phyloP scores from a whole-genome alignment of 2,113 vertebrate species.

The Acrocephalus arundinaceus region DNA sequence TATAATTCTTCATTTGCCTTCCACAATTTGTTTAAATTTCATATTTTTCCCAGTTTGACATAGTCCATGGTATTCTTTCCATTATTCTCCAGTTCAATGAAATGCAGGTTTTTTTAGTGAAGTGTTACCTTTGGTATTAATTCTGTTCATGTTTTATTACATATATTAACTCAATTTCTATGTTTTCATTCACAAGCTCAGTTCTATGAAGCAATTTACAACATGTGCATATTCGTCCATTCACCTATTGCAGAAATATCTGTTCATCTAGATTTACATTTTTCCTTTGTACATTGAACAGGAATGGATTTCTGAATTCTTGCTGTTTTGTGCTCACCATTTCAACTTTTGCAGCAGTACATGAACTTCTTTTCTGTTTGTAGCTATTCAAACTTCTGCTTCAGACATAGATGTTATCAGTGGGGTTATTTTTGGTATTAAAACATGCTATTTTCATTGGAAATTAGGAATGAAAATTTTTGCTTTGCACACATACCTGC shows the following conservation, averaged over 20 bases:
- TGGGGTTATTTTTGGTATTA: not conserved
- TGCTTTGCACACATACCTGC: not conserved
- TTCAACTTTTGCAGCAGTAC: not conserved
- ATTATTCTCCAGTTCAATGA: not conserved
- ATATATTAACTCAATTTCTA: not conserved
- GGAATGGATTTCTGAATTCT: not conserved
- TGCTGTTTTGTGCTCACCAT: not conserved
- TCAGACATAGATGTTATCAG: not conserved
- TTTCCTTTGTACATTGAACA: not conserved
- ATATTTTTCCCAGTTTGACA: not conserved
- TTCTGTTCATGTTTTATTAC: not conserved
- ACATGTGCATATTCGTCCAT: not conserved
- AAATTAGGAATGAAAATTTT: not conserved
- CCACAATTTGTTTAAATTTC: not conserved
- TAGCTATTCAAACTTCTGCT: not conserved
- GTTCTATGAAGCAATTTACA: not conserved
- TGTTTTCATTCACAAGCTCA: not conserved
- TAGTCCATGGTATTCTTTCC: not conserved
- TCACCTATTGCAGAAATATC: not conserved
- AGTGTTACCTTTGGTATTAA: not conserved
- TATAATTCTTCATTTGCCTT: not conserved
- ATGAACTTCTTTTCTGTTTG: not conserved
- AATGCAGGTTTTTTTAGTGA: not conserved
- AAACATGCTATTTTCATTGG: not conserved
- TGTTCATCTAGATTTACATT: not conserved